These are phyloP conservation scores for Drosophila incognita DNA, from an alignment of 2,888 invertebrate species.

Conservation along the genomic window DNA sequence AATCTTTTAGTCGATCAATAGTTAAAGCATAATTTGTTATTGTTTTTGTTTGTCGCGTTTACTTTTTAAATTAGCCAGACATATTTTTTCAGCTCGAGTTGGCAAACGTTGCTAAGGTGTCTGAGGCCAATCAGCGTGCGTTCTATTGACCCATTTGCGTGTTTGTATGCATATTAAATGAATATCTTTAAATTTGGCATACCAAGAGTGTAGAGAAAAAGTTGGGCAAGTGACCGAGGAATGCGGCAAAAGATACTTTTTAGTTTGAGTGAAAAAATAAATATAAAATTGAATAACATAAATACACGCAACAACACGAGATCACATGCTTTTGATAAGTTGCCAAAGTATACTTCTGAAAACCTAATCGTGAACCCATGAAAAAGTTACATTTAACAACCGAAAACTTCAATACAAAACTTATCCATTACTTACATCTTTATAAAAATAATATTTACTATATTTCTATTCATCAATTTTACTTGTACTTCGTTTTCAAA, in stretches of 20 bases:
- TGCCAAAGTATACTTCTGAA: background rate
- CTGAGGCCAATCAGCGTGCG: conserved; percentile 41
- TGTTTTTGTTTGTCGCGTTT: conserved; percentile 37
- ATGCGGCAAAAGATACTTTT: background rate
- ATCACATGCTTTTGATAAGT: background rate
- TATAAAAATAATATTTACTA: background rate
- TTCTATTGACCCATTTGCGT: conserved; percentile 74
- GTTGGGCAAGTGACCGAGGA: background rate
- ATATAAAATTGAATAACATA: background rate
- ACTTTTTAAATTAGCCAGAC: conserved; percentile 72
- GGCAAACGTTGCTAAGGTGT: conserved; percentile 19
- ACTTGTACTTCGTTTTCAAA: background rate
- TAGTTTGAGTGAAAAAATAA: background rate
- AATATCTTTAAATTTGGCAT: conserved; percentile 40
- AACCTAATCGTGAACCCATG: background rate
- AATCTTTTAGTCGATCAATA: background rate
- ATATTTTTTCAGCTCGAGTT: conserved; percentile 47
- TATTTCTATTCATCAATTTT: background rate
- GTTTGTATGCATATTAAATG: conserved; percentile 42
- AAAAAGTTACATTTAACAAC: background rate
- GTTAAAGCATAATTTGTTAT: too few relatives aligned
- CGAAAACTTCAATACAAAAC: background rate
- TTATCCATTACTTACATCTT: background rate
- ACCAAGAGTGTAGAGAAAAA: conserved; percentile 11
- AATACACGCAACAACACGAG: background rate